These are phyloP conservation scores for Cyprinodon brontotheroides DNA, from an alignment of 2,113 vertebrate species.

Conservation along the genomic window DNA sequence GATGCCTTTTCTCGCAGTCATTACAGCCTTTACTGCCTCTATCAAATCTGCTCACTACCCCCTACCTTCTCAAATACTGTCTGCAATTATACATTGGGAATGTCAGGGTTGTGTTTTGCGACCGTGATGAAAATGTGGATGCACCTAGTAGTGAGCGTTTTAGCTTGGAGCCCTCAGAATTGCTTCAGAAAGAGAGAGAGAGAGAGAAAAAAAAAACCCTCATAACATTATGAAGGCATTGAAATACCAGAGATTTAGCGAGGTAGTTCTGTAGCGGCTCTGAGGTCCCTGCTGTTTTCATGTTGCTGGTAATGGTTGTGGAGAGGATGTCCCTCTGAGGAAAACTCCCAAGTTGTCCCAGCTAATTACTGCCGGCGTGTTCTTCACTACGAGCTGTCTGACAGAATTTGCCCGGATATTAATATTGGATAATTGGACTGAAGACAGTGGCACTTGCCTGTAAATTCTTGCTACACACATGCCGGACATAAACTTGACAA, in stretches of 20 bases:
- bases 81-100: constrained; percentile 57
- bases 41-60: constrained; percentile 53
- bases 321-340: constrained; percentile 61
- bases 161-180: constrained; percentile 43
- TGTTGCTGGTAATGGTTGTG: constrained; percentile 54
- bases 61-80: constrained; percentile 56
- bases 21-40: constrained; percentile 61
- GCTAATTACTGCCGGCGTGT: constrained; percentile 73
- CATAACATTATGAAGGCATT: constrained; percentile 17
- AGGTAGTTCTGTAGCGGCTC: constrained; percentile 19
- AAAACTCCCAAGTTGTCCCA: constrained; percentile 69
- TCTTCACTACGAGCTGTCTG: constrained; percentile 67
- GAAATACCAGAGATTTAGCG: not conserved
- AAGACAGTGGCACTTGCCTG: constrained; percentile 30
- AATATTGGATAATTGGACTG: constrained; percentile 58
- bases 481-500: constrained; percentile 24
- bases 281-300: constrained; percentile 18
- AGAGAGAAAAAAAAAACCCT: not conserved
- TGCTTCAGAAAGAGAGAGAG: constrained; percentile 8
- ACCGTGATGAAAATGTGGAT: constrained; percentile 46
- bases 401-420: constrained; percentile 71
- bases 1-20: constrained; percentile 51
- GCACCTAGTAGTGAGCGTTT: constrained; percentile 10
- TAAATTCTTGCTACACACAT: constrained; percentile 39
- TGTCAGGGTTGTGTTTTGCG: constrained; percentile 46